phyloP scores from a whole-genome alignment of 2,797 vertebrate genomes.

The Crocodylus rhombifer region DNA sequence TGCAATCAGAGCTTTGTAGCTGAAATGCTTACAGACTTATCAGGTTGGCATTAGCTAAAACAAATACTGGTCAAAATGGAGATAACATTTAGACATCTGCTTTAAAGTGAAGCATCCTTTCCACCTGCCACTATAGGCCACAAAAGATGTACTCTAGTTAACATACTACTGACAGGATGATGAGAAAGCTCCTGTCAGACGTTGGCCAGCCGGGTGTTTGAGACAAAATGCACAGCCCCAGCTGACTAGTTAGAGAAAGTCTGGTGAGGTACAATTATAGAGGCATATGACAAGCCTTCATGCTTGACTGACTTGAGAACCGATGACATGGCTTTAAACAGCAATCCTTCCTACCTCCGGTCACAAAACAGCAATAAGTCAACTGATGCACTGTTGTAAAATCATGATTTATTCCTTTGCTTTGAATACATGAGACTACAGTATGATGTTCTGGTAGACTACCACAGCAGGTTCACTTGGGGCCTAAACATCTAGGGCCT shows the following conservation, averaged over 20 bases:
- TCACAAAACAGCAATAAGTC: slow-evolving; percentile 95
- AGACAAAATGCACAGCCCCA: slow-evolving; percentile 87
- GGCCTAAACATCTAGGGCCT: slow-evolving; percentile 83
- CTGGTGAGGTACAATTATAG: slow-evolving; percentile 92
- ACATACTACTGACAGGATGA: slow-evolving; percentile 96
- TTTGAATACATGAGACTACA: slow-evolving; percentile 84
- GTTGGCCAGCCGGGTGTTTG: slow-evolving; percentile 80
- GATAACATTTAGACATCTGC: slow-evolving; percentile 68
- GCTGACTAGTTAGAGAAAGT: slow-evolving; percentile 95
- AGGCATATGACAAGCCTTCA: slow-evolving; percentile 96
- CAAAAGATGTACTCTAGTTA: slow-evolving; percentile 91
- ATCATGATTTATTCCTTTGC: slow-evolving; percentile 97
- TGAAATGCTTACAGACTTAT: not conserved
- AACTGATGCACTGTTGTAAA: slow-evolving; percentile 93
- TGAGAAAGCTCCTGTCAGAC: slow-evolving; percentile 95
- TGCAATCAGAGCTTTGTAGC: not conserved
- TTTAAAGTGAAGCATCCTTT: slow-evolving; percentile 67
- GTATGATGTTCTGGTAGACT: slow-evolving; percentile 86
- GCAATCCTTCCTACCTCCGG: slow-evolving; percentile 87
- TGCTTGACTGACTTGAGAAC: slow-evolving; percentile 88
- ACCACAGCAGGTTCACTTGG: slow-evolving; percentile 86
- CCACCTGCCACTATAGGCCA: slow-evolving; percentile 86
- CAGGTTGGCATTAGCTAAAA: slow-evolving; percentile 41
- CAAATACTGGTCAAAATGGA: slow-evolving; percentile 51
- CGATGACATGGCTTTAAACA: slow-evolving; percentile 89